Evolutionary conservation across 92 coral and sea anemone species (phyloP), one percentile per base, ranked within the genome.

Genomic region (Muricea muricata): DNA sequence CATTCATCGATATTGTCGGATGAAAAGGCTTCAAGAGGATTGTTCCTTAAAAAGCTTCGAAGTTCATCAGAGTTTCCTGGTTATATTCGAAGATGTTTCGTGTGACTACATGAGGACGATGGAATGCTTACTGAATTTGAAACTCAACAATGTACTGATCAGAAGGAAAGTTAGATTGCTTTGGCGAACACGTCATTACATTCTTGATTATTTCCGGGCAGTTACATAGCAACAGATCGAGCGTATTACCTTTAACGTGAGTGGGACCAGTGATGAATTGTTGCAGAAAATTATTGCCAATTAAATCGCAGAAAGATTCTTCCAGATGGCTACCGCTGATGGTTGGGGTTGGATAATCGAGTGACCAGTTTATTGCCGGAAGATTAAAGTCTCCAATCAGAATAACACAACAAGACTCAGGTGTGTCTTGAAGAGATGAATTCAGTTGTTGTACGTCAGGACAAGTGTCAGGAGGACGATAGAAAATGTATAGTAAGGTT

Each of bases 321-420:
- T 61, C 87, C 11, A 63, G 75, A 28, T 78, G 52, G 21, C 54
- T 41, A 50, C 87, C 87, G 39, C 79, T 89, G 61, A 30, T 68
- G 24, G 65, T 15, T 14, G 92, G 90, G 58, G 80, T 31, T 7
- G 79, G 33, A 11, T 29, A n/a, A 63, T 90, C 86, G 17, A 32
- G 48, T 9, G 89, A 66, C 93, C 91, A 90, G 54, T 78, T 81
- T 28, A 90, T 29, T 23, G 73, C 66, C 15, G 91, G 91, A 90
- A 56, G 46, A 75, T 50, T 31, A 86, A 28, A n/a, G n/a, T n/a
- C n/a, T n/a, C n/a, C n/a, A n/a, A n/a, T n/a, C n/a, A n/a, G n/a
- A n/a, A n/a, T n/a, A 23, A 82, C 45, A 57, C 91, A 86, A 35
- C 73, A 72, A 34, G 88, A 87, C 63, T 90, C 93, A 14, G 66